A percentile compares a stretch with the other conserved stretches of the same genome.
phyloP scores from a whole-genome alignment of 2,888 invertebrate species.

The Gnatocerus cornutus region DNA sequence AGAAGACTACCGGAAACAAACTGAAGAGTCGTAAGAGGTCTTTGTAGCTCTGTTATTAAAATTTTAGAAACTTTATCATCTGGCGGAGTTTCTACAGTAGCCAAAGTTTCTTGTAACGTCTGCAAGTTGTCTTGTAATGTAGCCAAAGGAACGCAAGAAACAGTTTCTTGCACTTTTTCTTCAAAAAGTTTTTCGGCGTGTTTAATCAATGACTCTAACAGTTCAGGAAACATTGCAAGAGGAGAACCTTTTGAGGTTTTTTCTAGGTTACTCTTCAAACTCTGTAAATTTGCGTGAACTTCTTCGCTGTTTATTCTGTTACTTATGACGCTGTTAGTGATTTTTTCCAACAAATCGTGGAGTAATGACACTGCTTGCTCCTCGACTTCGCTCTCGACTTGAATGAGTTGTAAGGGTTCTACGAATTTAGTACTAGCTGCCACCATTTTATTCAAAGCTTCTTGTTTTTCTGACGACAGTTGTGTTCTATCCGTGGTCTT shows the following conservation, averaged over 20 bases:
- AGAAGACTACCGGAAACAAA: conserved; percentile 65
- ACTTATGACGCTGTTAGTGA: conserved; percentile 12
- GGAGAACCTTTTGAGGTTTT: conserved; percentile 62
- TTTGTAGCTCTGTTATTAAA: conserved; percentile 62
- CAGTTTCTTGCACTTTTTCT: conserved; percentile 59
- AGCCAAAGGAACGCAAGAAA: conserved; percentile 59
- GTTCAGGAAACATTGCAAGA: conserved; percentile 30
- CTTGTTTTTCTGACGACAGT: conserved; percentile 26
- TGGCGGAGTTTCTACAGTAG: conserved; percentile 54
- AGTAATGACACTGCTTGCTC: conserved; percentile 22
- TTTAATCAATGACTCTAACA: conserved; percentile 13
- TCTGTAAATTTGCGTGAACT: conserved; percentile 65
- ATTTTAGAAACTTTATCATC: conserved; percentile 62
- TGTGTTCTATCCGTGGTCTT: conserved; percentile 7
- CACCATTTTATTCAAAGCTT: conserved; percentile 44
- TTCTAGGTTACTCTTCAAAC: conserved; percentile 65
- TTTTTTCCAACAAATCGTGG: conserved; percentile 16
- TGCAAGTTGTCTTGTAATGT: conserved; percentile 63
- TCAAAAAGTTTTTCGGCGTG: conserved; percentile 22
- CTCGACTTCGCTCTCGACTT: conserved; percentile 27
- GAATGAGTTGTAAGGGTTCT: conserved; percentile 12
- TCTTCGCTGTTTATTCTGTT: conserved; percentile 58
- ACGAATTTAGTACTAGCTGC: conserved; percentile 40
- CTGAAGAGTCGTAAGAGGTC: conserved; percentile 66
- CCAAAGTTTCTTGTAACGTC: conserved; percentile 63